A percentile compares a stretch with the other conserved stretches of the same genome.
Evolutionary conservation across 2,888 invertebrate species (phyloP).

Genomic region (Ferrisia virgata): DNA sequence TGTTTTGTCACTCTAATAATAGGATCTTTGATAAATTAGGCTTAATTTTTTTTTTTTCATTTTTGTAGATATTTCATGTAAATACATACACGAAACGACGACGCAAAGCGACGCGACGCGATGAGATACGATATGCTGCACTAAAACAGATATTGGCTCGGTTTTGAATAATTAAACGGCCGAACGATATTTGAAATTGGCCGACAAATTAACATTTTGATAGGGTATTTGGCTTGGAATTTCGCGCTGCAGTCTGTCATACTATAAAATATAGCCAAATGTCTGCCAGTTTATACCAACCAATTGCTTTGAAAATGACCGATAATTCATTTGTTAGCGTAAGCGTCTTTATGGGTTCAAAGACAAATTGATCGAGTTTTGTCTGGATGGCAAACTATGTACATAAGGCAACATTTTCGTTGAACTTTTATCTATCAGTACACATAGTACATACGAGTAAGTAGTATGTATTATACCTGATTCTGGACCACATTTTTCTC

Average conservation of each 20-base stretch:
- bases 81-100: too few species aligned
- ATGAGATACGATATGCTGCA: too few species aligned
- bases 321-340: neutral
- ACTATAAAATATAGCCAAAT: neutral
- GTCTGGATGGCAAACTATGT: neutral
- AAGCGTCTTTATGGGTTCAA: neutral
- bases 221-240: neutral
- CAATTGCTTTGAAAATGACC: neutral
- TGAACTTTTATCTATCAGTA: neutral
- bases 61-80: neutral
- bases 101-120: too few species aligned
- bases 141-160: neutral
- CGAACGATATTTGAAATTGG: neutral
- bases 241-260: neutral
- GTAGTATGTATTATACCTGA: too few species aligned
- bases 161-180: neutral
- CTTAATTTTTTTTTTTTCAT: too few species aligned
- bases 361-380: neutral
- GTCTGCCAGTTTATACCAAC: neutral
- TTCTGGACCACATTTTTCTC: too few species aligned
- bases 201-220: neutral
- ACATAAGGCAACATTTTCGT: neutral
- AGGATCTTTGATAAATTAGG: conserved; percentile 7
- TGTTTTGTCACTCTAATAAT: neutral
- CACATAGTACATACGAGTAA: too few species aligned